phyloP scores from a whole-genome alignment of 2,797 vertebrate species.

The Artibeus jamaicensis region DNA sequence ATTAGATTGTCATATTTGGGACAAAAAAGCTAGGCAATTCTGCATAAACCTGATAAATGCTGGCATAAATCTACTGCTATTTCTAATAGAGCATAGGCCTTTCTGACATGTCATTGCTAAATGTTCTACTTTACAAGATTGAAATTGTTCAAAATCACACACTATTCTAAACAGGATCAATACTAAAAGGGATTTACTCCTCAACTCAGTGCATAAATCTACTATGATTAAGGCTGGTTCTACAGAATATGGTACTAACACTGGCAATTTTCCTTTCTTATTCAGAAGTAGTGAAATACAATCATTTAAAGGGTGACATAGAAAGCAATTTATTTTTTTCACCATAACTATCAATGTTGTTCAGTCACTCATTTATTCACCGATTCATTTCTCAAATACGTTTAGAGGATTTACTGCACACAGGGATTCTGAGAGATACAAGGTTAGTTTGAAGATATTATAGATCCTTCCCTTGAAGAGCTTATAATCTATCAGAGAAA shows the following conservation, averaged over 20 bases:
- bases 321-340: not conserved
- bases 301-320: constrained; percentile 35
- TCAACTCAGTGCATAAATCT: constrained; percentile 61
- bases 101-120: constrained; percentile 56
- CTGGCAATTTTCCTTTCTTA: constrained; percentile 45
- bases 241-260: constrained; percentile 46
- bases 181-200: constrained; percentile 74
- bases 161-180: constrained; percentile 67
- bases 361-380: not conserved
- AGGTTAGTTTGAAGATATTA: not conserved
- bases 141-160: constrained; percentile 61
- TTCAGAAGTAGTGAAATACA: constrained; percentile 61
- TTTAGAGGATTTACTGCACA: not conserved
- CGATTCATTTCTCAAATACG: not conserved
- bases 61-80: constrained; percentile 62
- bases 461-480: not conserved
- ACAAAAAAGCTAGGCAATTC: constrained; percentile 8
- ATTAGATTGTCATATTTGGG: not conserved
- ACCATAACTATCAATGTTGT: not conserved
- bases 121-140: constrained; percentile 60
- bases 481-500: not conserved
- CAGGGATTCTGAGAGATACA: not conserved
- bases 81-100: constrained; percentile 19
- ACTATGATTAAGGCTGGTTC: constrained; percentile 58
- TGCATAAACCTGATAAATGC: not conserved